Evolutionary conservation across 2,888 invertebrate species (phyloP).

Genomic region (Mycalesis mineus): DNA sequence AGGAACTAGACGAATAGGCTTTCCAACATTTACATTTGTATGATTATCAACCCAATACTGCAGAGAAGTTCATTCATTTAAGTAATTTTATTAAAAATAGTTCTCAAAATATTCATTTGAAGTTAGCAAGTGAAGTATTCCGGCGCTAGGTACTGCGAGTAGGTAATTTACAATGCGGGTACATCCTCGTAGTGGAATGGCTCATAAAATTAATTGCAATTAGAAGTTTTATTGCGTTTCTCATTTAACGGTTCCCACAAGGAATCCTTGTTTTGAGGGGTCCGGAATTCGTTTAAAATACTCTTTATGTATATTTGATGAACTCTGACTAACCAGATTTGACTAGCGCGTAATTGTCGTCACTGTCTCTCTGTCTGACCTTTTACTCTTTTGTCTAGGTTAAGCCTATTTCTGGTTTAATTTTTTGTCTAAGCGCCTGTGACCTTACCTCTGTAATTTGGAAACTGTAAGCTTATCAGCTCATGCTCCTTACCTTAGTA

Average conservation of each 20-base stretch:
- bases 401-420: no score
- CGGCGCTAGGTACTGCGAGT: no score
- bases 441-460: no score
- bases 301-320: conserved; percentile 1
- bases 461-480: no score
- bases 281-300: conserved; percentile 2
- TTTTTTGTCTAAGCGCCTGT: no score
- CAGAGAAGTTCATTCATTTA: background rate
- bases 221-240: conserved; percentile 13
- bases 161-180: background rate
- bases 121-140: background rate
- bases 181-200: conserved; percentile 8
- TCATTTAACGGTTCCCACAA: conserved; percentile 9
- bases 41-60: no score
- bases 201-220: conserved; percentile 16
- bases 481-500: no score
- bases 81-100: background rate
- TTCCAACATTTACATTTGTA: no score
- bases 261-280: conserved; percentile 7
- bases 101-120: background rate
- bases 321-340: background rate
- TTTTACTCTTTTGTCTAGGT: background rate
- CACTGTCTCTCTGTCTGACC: background rate
- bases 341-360: background rate
- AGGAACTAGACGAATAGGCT: no score